Base-by-base conservation (phyloP, 2,113 vertebrate species). In the Dendropsophus ebraccatus region DNA sequence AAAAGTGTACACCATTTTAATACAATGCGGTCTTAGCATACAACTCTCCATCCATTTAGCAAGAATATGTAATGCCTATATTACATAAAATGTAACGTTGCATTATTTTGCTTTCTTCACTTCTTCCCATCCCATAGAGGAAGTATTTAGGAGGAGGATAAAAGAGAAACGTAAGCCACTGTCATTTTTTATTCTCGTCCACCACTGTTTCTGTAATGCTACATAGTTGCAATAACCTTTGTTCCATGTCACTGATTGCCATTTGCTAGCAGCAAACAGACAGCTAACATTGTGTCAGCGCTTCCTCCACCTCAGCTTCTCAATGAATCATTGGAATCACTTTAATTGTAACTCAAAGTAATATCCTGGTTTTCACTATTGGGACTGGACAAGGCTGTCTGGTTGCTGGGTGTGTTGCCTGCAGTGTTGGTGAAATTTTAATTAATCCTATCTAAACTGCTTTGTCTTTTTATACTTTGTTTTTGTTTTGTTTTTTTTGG, bases 71-170 rank as follows among this genome's bases (percentile, higher is more conserved):
- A 17, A 47, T 80, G 54, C 77, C 7, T 62, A 8, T 56, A 32
- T 83, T 16, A 37, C 14, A 45, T 74, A 56, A 37, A 47, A 60
- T 74, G 70, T 83, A 83, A 83, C 70, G 16, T 41, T 83, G 70
- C 50, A 60, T 83, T 74, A 60, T 75, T 72, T 86, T 58, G 52
- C 76, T 86, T 92, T 94, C 85, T 93, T 86, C 90, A 88, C 87
- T 91, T 89, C 90, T 89, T 92, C 72, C 88, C 91, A 82, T 91
- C 92, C 89, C 50, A 10, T 95, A 95, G 94, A 96, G 91, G 94
- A 96, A 91, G 92, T 95, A 87, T 96, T 93, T 95, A 96, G 90
- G 92, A 95, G 94, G 91, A 95, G 92, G 93, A 94, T 96, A 92
- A 96, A 95, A 93, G 94, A 93, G 89, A 96, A 96, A 95, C 91